Evolutionary conservation across 2,113 vertebrate species (phyloP).

Genomic region (Lanius collurio): DNA sequence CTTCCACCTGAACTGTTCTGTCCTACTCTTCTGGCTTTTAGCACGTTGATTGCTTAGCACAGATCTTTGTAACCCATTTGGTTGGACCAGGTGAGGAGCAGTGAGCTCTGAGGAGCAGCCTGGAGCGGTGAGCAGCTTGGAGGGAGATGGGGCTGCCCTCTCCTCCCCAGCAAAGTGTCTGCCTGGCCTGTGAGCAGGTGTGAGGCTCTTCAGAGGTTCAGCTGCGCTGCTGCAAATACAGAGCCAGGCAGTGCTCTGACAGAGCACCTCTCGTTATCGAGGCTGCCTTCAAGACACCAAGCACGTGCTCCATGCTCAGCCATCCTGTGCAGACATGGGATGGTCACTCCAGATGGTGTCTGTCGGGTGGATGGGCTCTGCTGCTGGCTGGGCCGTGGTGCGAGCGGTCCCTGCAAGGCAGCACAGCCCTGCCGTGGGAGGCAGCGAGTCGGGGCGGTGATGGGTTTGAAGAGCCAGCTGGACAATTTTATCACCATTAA

Average conservation of each 20-base stretch:
- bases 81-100: neutral
- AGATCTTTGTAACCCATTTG: neutral
- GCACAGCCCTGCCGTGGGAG: neutral
- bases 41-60: neutral
- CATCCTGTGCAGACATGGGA: neutral
- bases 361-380: neutral
- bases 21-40: neutral
- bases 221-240: accelerated
- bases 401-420: accelerated
- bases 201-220: neutral
- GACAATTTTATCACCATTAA: constrained; percentile 48
- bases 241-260: neutral
- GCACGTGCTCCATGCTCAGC: accelerated
- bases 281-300: neutral
- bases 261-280: accelerated
- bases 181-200: neutral
- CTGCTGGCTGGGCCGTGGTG: accelerated
- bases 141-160: neutral
- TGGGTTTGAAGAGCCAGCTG: constrained; percentile 15
- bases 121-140: neutral
- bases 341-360: neutral
- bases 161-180: neutral
- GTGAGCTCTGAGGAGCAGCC: neutral
- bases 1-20: neutral
- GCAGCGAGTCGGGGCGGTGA: neutral